Conservation (phyloP, 2,888 invertebrate genomes). For the Tipula helvola region DNA sequence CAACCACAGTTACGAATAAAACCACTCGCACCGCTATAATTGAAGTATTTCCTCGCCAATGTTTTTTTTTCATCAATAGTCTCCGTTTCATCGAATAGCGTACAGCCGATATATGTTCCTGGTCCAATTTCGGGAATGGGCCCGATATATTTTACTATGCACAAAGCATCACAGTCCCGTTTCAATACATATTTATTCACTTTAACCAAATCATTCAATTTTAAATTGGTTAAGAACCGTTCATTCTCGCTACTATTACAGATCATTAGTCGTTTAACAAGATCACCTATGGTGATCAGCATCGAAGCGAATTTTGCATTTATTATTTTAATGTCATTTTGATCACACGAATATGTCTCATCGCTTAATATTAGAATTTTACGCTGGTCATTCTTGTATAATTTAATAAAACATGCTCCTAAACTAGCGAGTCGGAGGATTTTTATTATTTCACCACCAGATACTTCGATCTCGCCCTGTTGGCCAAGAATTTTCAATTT, state of each 20-base stretch:
- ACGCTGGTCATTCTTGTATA: neutral
- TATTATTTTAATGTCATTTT: neutral
- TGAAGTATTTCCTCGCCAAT: neutral
- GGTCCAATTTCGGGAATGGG: neutral
- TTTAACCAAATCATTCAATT: neutral
- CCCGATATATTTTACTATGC: neutral
- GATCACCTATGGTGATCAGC: neutral
- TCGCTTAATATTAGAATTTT: neutral
- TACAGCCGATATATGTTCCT: neutral
- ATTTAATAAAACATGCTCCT: neutral
- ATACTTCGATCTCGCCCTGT: neutral
- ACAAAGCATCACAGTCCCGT: neutral
- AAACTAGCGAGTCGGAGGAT: neutral
- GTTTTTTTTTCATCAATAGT: neutral
- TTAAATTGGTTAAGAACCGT: neutral
- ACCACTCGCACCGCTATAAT: neutral
- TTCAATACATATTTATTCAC: neutral
- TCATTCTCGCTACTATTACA: neutral
- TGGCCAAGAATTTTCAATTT: neutral
- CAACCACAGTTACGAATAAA: neutral
- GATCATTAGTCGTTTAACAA: neutral
- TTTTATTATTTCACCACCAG: neutral
- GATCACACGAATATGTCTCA: neutral
- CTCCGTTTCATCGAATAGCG: neutral
- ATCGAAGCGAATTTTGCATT: neutral